phyloP scores from a whole-genome alignment of 2,888 invertebrate genomes.

The Glaucopsyche alexis region DNA sequence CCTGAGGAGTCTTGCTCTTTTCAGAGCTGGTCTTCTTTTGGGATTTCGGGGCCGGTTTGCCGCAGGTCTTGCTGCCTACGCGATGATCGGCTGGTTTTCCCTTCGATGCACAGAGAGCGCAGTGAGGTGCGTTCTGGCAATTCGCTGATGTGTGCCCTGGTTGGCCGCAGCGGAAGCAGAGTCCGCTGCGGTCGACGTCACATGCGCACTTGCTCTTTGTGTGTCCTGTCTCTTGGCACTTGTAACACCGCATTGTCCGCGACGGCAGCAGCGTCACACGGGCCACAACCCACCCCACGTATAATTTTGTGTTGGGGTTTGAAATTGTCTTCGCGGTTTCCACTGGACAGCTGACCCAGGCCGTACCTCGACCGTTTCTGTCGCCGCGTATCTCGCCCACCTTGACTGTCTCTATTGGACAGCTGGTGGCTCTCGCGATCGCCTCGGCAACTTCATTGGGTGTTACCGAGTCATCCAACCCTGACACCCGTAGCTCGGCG shows the following conservation, averaged over 20 bases:
- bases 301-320: neutral
- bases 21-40: neutral
- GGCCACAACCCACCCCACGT: neutral
- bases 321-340: neutral
- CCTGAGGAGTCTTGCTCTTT: neutral
- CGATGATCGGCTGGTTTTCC: neutral
- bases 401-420: neutral
- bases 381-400: neutral
- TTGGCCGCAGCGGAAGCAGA: constrained; percentile 19
- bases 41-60: neutral
- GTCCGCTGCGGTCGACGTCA: constrained; percentile 2
- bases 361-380: neutral
- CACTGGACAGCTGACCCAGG: neutral
- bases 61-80: neutral
- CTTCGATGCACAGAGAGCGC: neutral
- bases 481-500: neutral
- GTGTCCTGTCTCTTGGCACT: neutral
- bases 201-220: neutral
- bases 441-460: neutral
- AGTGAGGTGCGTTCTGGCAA: neutral
- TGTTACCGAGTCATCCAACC: neutral
- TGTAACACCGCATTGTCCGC: neutral
- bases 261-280: neutral
- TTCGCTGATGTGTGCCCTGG: neutral
- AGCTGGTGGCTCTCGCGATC: neutral